phyloP scores from a whole-genome alignment of 2,797 vertebrate genomes.

The Sphenopsis melanotis region DNA sequence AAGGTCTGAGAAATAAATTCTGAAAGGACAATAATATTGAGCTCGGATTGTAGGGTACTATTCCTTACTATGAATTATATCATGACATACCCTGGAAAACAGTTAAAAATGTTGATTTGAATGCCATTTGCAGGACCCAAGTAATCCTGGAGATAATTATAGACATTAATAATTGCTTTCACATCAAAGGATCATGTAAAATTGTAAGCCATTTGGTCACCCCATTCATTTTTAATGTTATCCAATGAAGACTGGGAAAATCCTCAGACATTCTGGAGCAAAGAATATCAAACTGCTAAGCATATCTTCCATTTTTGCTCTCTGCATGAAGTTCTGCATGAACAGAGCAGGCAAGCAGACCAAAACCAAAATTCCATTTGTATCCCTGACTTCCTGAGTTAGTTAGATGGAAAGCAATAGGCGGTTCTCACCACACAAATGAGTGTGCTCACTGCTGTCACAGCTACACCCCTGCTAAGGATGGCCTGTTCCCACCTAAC shows the following conservation, averaged over 20 bases:
- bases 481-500: not conserved
- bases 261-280: not conserved
- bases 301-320: not conserved
- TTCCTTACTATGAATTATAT: not conserved
- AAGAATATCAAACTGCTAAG: not conserved
- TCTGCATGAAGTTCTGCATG: not conserved
- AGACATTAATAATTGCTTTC: conserved; percentile 11
- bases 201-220: not conserved
- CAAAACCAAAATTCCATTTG: not conserved
- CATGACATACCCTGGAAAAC: not conserved
- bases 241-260: not conserved
- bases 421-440: not conserved
- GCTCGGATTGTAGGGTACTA: not conserved
- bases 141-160: conserved; percentile 24
- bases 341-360: not conserved
- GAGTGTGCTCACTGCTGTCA: not conserved
- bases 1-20: not conserved
- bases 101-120: not conserved
- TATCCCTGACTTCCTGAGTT: not conserved
- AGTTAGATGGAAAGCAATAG: not conserved
- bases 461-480: accelerated
- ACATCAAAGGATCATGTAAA: not conserved
- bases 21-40: not conserved
- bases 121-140: not conserved
- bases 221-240: conserved; percentile 31